These are phyloP conservation scores for Drosophila pruinosa DNA, from an alignment of 1,140 invertebrate genomes.

Conservation along the genomic window DNA sequence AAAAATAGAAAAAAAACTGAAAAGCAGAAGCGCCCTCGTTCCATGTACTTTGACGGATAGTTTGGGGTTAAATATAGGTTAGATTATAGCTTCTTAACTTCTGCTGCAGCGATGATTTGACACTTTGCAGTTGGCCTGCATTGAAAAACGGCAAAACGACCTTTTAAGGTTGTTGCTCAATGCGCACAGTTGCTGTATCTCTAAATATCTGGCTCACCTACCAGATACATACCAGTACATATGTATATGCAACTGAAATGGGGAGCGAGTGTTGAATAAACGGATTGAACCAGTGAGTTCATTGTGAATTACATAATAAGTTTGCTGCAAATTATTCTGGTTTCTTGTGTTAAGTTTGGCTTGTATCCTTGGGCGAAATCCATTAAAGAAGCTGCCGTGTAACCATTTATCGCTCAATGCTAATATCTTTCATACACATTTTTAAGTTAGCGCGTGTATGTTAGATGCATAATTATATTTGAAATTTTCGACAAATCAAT, in stretches of 20 bases:
- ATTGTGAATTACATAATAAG: constrained; percentile 27
- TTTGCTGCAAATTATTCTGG: neutral
- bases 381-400: neutral
- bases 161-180: constrained; percentile 77
- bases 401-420: neutral
- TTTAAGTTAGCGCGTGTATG: neutral
- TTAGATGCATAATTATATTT: constrained; percentile 12
- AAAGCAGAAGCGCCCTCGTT: constrained; percentile 44
- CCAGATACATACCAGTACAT: no score
- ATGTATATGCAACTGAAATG: constrained; percentile 24
- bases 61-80: constrained; percentile 80
- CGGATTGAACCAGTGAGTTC: constrained; percentile 41
- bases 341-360: neutral
- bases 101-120: constrained; percentile 69
- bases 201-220: no score
- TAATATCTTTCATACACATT: neutral
- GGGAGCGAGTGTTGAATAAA: constrained; percentile 5
- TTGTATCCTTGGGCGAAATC: constrained; percentile 4
- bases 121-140: constrained; percentile 49
- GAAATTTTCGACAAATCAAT: neutral
- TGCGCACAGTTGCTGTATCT: constrained; percentile 13
- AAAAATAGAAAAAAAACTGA: constrained; percentile 18
- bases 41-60: constrained; percentile 69
- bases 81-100: constrained; percentile 59
- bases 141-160: constrained; percentile 57